phyloP scores from a whole-genome alignment of 2,888 invertebrate genomes.

The Xanthia togata region DNA sequence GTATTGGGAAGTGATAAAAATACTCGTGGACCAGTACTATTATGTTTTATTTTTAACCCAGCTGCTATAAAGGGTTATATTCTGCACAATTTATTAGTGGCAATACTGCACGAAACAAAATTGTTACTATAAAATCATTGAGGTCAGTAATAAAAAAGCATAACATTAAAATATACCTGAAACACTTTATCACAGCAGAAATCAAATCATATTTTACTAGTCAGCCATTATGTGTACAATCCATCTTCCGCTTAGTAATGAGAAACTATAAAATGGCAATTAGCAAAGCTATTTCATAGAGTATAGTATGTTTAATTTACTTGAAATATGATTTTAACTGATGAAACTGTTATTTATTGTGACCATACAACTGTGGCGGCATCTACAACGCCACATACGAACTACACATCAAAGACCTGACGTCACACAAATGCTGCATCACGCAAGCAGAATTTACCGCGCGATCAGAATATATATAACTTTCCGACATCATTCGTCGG shows the following conservation, averaged over 20 bases:
- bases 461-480: too few species aligned
- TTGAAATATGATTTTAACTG: conserved; percentile 54
- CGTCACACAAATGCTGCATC: too few species aligned
- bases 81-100: not conserved
- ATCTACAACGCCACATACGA: too few species aligned
- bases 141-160: conserved; percentile 46
- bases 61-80: not conserved
- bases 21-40: not conserved
- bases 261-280: conserved; percentile 76
- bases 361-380: too few species aligned
- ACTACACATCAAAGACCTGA: too few species aligned
- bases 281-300: conserved; percentile 70
- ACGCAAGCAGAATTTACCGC: too few species aligned
- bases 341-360: conserved; percentile 47
- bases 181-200: conserved; percentile 37
- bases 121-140: conserved; percentile 31
- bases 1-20: not conserved
- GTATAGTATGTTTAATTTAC: conserved; percentile 67
- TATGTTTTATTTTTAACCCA: not conserved
- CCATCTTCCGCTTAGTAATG: conserved; percentile 72
- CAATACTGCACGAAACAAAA: conserved; percentile 15
- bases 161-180: conserved; percentile 34
- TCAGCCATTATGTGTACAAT: conserved; percentile 62
- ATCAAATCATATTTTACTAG: conserved; percentile 61
- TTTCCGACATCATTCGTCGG: too few species aligned